These are phyloP conservation scores for Lysandra coridon DNA, from an alignment of 2,888 invertebrate genomes.

Conservation along the genomic window DNA sequence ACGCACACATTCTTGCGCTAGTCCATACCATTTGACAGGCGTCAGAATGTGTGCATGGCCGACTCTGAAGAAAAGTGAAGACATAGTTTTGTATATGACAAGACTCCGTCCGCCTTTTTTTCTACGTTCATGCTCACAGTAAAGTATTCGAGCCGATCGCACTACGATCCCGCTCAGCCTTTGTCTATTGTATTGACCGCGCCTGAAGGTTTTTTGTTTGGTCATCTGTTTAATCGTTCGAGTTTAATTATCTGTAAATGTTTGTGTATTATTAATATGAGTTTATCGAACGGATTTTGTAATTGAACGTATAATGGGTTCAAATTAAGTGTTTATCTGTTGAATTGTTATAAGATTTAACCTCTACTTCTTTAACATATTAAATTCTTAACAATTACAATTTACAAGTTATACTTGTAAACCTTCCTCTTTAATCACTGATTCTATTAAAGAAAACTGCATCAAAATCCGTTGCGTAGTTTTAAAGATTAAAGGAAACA, in stretches of 20 bases:
- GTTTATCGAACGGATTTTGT: constrained; percentile 8
- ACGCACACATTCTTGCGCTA: too few relatives aligned
- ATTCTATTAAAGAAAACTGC: too few relatives aligned
- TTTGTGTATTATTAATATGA: constrained; percentile 24
- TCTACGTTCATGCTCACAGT: constrained; percentile 58
- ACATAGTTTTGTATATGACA: too few relatives aligned
- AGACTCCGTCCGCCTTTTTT: too few relatives aligned
- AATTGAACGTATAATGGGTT: constrained; percentile 12
- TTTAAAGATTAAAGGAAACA: too few relatives aligned
- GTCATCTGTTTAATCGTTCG: constrained; percentile 41
- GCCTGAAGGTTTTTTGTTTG: constrained; percentile 60
- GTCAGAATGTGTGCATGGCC: too few relatives aligned
- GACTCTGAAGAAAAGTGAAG: too few relatives aligned
- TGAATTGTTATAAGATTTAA: not conserved
- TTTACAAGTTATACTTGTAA: not conserved
- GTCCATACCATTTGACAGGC: too few relatives aligned
- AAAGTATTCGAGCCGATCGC: constrained; percentile 79
- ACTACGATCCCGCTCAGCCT: constrained; percentile 74
- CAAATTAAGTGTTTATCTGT: constrained; percentile 12
- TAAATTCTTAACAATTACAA: not conserved
- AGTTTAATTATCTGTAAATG: constrained; percentile 34
- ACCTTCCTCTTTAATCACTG: too few relatives aligned
- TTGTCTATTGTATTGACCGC: constrained; percentile 80
- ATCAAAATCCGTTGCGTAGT: too few relatives aligned
- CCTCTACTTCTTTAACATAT: not conserved